Evolutionary conservation across 1,140 invertebrate species (phyloP), one percentile per base, ranked within the genome.

Genomic region (Musca vetustissima): DNA sequence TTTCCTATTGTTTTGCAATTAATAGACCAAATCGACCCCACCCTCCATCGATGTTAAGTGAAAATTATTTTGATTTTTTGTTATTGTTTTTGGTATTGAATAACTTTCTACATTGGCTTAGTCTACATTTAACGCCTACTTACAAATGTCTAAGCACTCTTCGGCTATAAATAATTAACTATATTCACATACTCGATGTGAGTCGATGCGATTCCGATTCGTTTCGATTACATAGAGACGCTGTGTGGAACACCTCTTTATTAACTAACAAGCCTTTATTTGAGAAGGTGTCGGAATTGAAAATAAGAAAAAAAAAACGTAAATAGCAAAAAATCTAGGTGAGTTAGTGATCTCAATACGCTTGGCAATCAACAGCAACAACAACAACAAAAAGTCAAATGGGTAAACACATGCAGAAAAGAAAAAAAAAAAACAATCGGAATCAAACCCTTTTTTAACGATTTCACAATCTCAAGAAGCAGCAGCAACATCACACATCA

Each of bases 221-320:
- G 28, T 24, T 22, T 55, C 22, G 53, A 57, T 57, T 57, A 28
- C 17, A 43, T 61, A 52, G 49, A 4, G 21, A 13, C 49, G 17
- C n/a, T n/a, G n/a, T n/a, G 57, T 4, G 57, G 57, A 61, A 61
- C 57, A 36, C 57, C 57, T 61, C 36, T 57, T 36, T 61, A 61
- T 36, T 61, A 61, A 61, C 57, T 61, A 61, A 61, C 57, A 61
- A 61, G 57, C 57, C 57, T 61, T 61, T 61, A 61, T 61, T 61
- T 61, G 36, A 19, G 28, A 61, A 36, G n/a, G 36, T 61, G 57
- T 61, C 17, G 36, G 36, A 19, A 19, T 28, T 28, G 9, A 61
- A 61, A 61, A 43, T 1, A 13, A 61, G 11, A 7, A 2, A 43
- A 43, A 28, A 28, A 28, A 3, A 28, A 28, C 28, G 28, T 13